Base-by-base conservation (phyloP, 2,113 vertebrate genomes). In the Pleuronectes platessa region DNA sequence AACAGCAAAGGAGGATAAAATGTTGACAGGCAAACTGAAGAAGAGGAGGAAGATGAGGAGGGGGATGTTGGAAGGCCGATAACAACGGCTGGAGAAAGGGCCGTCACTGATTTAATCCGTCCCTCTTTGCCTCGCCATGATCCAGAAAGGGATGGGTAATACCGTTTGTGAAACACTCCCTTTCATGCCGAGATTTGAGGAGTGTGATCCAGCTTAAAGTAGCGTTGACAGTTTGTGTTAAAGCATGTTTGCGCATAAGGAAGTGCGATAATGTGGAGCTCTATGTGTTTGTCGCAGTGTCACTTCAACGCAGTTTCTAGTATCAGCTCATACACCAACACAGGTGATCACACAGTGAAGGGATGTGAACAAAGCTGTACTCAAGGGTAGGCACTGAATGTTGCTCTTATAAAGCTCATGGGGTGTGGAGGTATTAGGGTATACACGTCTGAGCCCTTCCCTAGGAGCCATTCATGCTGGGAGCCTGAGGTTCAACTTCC, bases 111-210 rank as follows among this genome's bases (percentile, higher is more conserved):
- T 70, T 81, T 26, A 72, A 78, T 79, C 63, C 61, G 63, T 81
- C 51, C 80, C 54, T 37, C 68, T 79, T 64, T 78, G 70, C 68
- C 40, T 47, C 37, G 0, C 69, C 45, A 18, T 74, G 61, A 68
- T 68, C 66, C 76, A 76, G 71, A 58, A 71, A 64, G 60, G 53
- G 47, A 40, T 35, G 59, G 63, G n/a, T 71, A 83, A 78, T 76
- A 71, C 60, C 68, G 20, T 61, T 61, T 65, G 68, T 75, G 66
- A 80, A 69, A 78, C 53, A 26, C n/a, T 81, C 56, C 31, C 51
- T 83, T 84, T 81, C 80, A 78, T 71, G 75, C 58, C 47, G 61
- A 35, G 75, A 51, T 78, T 72, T 81, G 35, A 59, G 55, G 37
- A 59, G 56, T 47, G 8, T 45, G 40, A 70, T 56, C 73, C 9